Conservation (phyloP, 2,797 vertebrate species). For the Notolepis coatsorum region DNA sequence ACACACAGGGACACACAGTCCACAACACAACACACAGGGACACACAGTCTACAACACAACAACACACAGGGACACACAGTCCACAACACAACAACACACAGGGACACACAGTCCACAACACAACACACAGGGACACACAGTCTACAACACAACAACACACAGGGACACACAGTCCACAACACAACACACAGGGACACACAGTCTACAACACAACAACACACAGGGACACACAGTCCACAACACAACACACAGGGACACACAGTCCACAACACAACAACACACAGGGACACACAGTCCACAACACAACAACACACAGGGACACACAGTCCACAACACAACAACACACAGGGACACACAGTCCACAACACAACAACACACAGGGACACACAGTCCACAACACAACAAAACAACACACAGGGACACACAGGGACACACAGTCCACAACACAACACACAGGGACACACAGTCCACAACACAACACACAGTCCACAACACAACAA, state of each 20-base stretch:
- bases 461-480: conserved; percentile 3
- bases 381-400: neutral
- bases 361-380: too few relatives aligned
- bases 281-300: neutral
- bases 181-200: too few relatives aligned
- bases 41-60: too few relatives aligned
- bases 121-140: conserved; percentile 17
- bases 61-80: too few relatives aligned
- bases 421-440: conserved; percentile 11
- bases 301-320: conserved; percentile 18
- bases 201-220: conserved; percentile 11
- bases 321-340: too few relatives aligned
- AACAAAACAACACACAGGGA: too few relatives aligned
- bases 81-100: conserved; percentile 5
- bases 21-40: conserved; percentile 12
- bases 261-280: neutral
- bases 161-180: neutral
- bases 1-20: too few relatives aligned
- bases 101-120: neutral
- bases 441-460: too few relatives aligned
- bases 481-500: neutral
- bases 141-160: too few relatives aligned
- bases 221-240: conserved; percentile 10
- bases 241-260: too few relatives aligned
- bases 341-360: too few relatives aligned